Conservation (phyloP, 2,888 invertebrate genomes). For the Lithophane leautieri region DNA sequence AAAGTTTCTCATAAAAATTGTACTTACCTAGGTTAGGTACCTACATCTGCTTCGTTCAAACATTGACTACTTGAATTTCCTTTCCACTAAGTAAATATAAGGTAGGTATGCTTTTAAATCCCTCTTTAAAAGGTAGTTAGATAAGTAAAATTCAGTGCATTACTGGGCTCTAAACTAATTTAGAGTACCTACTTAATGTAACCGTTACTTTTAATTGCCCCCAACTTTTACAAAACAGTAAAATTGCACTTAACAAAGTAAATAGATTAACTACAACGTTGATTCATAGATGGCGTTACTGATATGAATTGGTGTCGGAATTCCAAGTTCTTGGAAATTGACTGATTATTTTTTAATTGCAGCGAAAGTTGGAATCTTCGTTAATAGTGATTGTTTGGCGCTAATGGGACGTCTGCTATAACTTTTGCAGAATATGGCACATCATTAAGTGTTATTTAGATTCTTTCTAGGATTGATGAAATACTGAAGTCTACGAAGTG, state of each 20-base stretch:
- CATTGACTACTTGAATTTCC: not conserved
- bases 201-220: not conserved
- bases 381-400: constrained; percentile 35
- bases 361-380: constrained; percentile 60
- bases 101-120: not conserved
- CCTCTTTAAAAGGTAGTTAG: not conserved
- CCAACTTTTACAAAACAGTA: not conserved
- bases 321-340: constrained; percentile 51
- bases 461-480: constrained; percentile 11
- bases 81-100: not conserved
- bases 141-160: not conserved
- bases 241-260: constrained; percentile 3
- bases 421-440: constrained; percentile 34
- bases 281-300: constrained; percentile 65
- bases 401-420: constrained; percentile 42
- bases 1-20: not conserved
- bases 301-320: constrained; percentile 23
- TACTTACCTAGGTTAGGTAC: not conserved
- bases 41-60: not conserved
- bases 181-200: not conserved
- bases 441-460: constrained; percentile 36
- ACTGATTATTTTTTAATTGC: constrained; percentile 67
- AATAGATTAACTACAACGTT: constrained; percentile 13
- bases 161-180: not conserved
- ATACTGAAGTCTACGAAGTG: not conserved